phyloP scores from a whole-genome alignment of 2,113 vertebrate species.

The Cynopterus brachyotis region DNA sequence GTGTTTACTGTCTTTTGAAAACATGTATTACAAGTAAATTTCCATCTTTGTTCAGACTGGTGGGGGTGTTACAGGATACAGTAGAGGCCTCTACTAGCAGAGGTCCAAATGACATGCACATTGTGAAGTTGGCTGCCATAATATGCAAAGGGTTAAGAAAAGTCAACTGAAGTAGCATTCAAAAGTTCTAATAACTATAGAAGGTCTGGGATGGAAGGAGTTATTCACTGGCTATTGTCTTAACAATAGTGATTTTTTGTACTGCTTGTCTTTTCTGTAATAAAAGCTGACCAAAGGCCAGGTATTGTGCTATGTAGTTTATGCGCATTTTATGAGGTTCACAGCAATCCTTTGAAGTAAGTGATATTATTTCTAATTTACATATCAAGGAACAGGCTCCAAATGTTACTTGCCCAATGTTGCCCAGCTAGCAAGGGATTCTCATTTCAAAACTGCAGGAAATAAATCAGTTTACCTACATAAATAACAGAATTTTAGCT shows the following conservation, averaged over 20 bases:
- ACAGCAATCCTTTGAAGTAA: neutral
- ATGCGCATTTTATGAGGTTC: neutral
- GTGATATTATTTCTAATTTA: neutral
- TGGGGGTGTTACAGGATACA: neutral
- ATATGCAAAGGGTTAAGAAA: neutral
- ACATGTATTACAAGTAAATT: neutral
- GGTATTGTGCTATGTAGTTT: neutral
- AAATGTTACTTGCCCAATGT: neutral
- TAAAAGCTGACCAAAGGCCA: neutral
- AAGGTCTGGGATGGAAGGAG: neutral
- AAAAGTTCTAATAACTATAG: neutral
- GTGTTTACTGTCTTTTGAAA: slow-evolving; percentile 1
- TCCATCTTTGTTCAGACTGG: neutral
- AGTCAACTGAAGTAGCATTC: neutral
- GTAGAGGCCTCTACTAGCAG: neutral
- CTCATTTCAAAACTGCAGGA: neutral
- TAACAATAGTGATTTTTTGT: neutral
- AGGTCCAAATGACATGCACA: neutral
- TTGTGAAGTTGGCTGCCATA: neutral
- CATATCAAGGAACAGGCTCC: neutral
- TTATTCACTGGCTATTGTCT: neutral
- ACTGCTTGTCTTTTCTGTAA: neutral
- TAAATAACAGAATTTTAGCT: neutral
- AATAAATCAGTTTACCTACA: neutral
- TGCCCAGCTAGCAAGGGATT: neutral